These are phyloP conservation scores for Rhizomys pruinosus DNA, from an alignment of 2,113 vertebrate species.

Conservation along the genomic window DNA sequence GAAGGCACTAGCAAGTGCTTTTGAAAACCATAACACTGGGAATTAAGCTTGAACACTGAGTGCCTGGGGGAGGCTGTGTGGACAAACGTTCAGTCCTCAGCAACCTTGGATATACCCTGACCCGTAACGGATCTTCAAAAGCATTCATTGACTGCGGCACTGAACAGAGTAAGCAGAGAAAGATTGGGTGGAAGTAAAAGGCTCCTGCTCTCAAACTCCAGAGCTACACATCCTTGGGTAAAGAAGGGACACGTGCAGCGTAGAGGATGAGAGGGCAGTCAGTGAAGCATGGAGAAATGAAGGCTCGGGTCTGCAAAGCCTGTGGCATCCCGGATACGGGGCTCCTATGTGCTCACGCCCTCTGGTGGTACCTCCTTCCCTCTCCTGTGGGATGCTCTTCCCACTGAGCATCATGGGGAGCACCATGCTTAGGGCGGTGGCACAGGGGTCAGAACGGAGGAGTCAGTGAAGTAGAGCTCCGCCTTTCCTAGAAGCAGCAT, in stretches of 20 bases:
- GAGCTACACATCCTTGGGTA: too few relatives aligned
- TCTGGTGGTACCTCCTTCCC: too few relatives aligned
- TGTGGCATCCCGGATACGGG: background rate
- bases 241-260: background rate
- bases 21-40: background rate
- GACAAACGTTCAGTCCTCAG: too few relatives aligned
- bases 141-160: background rate
- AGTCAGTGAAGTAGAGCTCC: background rate
- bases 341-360: background rate
- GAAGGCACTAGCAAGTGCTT: too few relatives aligned
- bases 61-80: background rate
- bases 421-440: too few relatives aligned
- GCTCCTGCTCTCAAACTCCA: background rate
- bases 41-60: background rate
- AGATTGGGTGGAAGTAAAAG: background rate
- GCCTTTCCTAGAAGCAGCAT: background rate
- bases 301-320: background rate
- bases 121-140: background rate
- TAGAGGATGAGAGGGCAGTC: too few relatives aligned
- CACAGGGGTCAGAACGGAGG: too few relatives aligned
- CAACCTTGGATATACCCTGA: background rate
- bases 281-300: background rate
- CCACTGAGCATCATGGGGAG: rapidly evolving
- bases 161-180: background rate
- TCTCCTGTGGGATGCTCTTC: background rate